Base-by-base conservation (phyloP, 2,113 vertebrate species). In the Leiothrix lutea region DNA sequence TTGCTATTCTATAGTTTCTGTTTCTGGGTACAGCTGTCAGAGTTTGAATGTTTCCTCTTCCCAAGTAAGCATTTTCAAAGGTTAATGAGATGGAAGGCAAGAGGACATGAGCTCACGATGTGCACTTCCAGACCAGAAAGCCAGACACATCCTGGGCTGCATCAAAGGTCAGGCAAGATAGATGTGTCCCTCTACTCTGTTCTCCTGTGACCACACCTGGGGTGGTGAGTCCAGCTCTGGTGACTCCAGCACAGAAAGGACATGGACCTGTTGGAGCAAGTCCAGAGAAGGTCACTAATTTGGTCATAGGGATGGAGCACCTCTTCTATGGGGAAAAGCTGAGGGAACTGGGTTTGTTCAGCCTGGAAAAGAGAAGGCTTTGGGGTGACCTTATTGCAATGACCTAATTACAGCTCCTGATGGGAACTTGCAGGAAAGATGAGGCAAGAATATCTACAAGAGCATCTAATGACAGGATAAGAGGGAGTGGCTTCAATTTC, bases 81-180 rank as follows among this genome's bases (percentile, higher is more conserved):
- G 58, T 92, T 86, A 92, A 72, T 94, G 93, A 90, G 42, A 81
- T 78, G 48, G 75, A 95, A 95, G 69, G 44, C 65, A 70, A 83
- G 51, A 83, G 29, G 45, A 29, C 53, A 20, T 14, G 23, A 80
- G 69, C 23, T 38, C 28, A 51, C 14, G 5, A 48, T 33, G 47
- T 20, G 25, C 25, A 36, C 12, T 77, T 62, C n/a, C 48, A 60
- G 35, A 40, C 35, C 35, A 62, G 42, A 77, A 62, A 48, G 31
- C 18, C 62, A 62, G 45, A 47, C 31, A 26, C 8, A 13, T 35
- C 31, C 62, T 23, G 48, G 70, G 31, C 42, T 62, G 14, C 35
- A 28, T 42, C 40, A 70, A 56, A 56, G 31, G 9, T 62, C 42
- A 47, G 19, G 19, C 18, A 75, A 83, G 26, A 25, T 15, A 21